Base-by-base conservation (phyloP, 2,888 invertebrate species). In the Subacronicta megacephala region DNA sequence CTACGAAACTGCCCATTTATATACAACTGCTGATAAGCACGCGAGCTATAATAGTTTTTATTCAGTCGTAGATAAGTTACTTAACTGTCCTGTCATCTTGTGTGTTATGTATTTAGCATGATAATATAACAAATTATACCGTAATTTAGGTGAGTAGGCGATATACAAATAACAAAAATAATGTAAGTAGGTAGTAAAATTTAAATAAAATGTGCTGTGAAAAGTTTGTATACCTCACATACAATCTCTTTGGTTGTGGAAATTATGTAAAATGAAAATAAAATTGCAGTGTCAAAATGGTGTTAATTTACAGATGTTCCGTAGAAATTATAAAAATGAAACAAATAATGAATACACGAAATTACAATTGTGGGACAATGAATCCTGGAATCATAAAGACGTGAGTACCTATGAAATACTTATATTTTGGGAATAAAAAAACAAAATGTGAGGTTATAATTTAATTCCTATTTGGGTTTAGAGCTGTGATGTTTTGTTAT, bases 291-390 rank as follows among this genome's bases (percentile, higher is more conserved):
- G 72, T 71, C 75, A 75, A 71, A 68, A 66, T 72, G 50, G 62
- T 76, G 71, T 69, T 61, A 33, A 52, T 66, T 77, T 74, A 68
- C 79, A 84, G 77, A 92, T 92, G 92, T 86, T 85, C 72, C 91
- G 91, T 57, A 83, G 90, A 71, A 90, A 78, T 73, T 72, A 77
- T 47, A 83, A 79, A 73, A 84, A 82, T 78, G 83, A 81, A 65
- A 82, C 80, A 20, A 65, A 45, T 67, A 77, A 80, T 45, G 85
- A 85, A 64, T 90, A 89, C 49, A 84, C 82, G 1, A 75, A 83
- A 76, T 66, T 91, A 69, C 81, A 84, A 38, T 45, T 92, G 42
- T 89, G 84, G 85, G 84, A 88, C 56, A 68, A 73, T 35, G 80
- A 80, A 26, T 56, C 61, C 18, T 68, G 72, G 62, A 65, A 52